These are phyloP conservation scores for Pachymerium ferrugineum DNA, from an alignment of 2,888 invertebrate genomes.

Conservation along the genomic window DNA sequence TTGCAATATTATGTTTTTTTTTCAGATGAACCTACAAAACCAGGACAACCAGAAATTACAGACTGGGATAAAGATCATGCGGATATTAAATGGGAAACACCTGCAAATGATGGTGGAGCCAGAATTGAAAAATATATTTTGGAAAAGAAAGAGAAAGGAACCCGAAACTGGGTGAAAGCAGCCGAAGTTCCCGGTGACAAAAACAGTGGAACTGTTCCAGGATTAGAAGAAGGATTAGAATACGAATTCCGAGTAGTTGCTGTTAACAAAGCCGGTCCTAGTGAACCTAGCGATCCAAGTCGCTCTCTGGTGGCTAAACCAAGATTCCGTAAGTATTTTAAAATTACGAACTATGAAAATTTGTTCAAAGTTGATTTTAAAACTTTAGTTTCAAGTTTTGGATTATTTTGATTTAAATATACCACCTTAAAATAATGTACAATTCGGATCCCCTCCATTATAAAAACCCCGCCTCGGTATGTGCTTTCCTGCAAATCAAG, in stretches of 20 bases:
- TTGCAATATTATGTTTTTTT: slow-evolving; percentile 35
- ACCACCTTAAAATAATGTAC: no score
- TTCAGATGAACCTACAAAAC: slow-evolving; percentile 82
- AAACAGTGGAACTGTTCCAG: slow-evolving; percentile 59
- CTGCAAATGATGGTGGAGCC: slow-evolving; percentile 51
- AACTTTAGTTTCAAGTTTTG: no score
- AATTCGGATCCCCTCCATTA: no score
- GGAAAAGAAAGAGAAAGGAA: slow-evolving; percentile 49
- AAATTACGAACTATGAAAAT: neutral
- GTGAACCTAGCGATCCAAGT: slow-evolving; percentile 54
- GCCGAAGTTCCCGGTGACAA: slow-evolving; percentile 46
- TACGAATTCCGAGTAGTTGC: slow-evolving; percentile 95
- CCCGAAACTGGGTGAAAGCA: slow-evolving; percentile 48
- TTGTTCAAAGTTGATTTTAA: no score
- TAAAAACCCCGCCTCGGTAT: no score
- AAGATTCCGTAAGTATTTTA: slow-evolving; percentile 48
- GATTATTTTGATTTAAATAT: no score
- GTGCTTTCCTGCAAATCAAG: no score
- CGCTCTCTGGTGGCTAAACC: slow-evolving; percentile 48
- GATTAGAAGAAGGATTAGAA: slow-evolving; percentile 79
- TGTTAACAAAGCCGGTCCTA: slow-evolving; percentile 88
- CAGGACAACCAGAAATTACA: slow-evolving; percentile 80
- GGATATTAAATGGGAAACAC: slow-evolving; percentile 49
- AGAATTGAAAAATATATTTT: slow-evolving; percentile 54
- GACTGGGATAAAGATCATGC: slow-evolving; percentile 50